These are phyloP conservation scores for Azorinus chamasolen DNA, from an alignment of 2,888 invertebrate genomes.

Conservation along the genomic window DNA sequence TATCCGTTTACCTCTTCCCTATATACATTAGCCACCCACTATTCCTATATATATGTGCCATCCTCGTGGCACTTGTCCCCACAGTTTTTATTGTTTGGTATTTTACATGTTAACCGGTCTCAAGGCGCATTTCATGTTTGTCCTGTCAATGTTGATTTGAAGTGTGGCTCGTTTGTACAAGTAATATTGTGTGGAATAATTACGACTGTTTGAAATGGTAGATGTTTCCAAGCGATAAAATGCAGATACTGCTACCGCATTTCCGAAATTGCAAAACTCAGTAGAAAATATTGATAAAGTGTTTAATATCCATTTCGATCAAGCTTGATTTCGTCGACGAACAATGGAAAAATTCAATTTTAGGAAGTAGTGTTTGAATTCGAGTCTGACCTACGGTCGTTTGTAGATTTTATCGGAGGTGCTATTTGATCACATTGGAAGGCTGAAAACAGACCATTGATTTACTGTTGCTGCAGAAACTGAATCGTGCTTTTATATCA, in stretches of 20 bases:
- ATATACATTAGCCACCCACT: too few species aligned
- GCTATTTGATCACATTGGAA: slow-evolving; percentile 25
- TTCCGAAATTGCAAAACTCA: slow-evolving; percentile 23
- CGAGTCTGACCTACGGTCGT: slow-evolving; percentile 39
- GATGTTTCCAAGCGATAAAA: slow-evolving; percentile 12
- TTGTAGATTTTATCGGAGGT: slow-evolving; percentile 44
- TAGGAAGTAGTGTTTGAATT: slow-evolving; percentile 56
- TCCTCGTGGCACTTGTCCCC: too few species aligned
- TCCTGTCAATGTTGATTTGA: too few species aligned
- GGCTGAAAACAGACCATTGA: slow-evolving; percentile 8
- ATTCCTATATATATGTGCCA: too few species aligned
- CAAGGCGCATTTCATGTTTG: too few species aligned
- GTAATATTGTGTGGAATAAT: slow-evolving; percentile 3
- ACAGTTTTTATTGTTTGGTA: too few species aligned
- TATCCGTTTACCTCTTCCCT: too few species aligned
- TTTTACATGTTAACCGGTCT: too few species aligned
- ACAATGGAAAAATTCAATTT: slow-evolving; percentile 52
- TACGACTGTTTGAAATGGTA: slow-evolving; percentile 7
- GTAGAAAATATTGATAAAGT: slow-evolving; percentile 33
- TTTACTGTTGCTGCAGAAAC: slow-evolving; percentile 15
- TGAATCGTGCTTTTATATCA: too few species aligned
- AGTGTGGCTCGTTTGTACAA: background rate
- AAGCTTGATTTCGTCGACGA: slow-evolving; percentile 4
- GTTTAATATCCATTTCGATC: slow-evolving; percentile 47
- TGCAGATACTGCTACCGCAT: slow-evolving; percentile 10